Evolutionary conservation across 1,140 invertebrate genomes (phyloP).

Genomic region (Wasmannia auropunctata): DNA sequence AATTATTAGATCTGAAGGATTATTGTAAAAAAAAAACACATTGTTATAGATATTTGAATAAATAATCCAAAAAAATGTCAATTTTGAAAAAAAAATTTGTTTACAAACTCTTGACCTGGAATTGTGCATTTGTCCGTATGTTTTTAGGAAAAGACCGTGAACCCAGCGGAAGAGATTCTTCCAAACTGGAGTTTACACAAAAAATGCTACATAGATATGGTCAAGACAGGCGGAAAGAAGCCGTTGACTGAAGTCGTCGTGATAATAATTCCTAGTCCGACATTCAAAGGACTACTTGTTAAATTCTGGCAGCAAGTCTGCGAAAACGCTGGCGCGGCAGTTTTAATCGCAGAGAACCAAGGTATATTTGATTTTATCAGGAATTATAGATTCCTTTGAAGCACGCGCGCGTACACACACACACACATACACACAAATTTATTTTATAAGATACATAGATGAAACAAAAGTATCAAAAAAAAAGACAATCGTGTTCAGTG

Average conservation of each 20-base stretch:
- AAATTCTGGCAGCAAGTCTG: slow-evolving; percentile 87
- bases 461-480: too few species aligned
- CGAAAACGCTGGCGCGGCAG: slow-evolving; percentile 86
- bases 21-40: too few species aligned
- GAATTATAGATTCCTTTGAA: neutral
- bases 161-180: slow-evolving; percentile 82
- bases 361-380: slow-evolving; percentile 65
- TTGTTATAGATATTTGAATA: too few species aligned
- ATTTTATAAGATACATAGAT: too few species aligned
- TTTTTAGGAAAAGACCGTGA: slow-evolving; percentile 77
- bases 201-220: slow-evolving; percentile 83
- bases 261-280: slow-evolving; percentile 85
- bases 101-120: too few species aligned
- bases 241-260: slow-evolving; percentile 85
- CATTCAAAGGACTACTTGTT: slow-evolving; percentile 84
- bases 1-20: too few species aligned
- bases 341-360: slow-evolving; percentile 80
- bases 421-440: too few species aligned
- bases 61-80: too few species aligned
- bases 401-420: too few species aligned
- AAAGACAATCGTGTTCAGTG: too few species aligned
- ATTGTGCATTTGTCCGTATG: neutral
- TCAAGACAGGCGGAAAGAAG: slow-evolving; percentile 82
- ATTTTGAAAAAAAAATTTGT: too few species aligned
- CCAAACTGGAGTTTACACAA: slow-evolving; percentile 86